These are phyloP conservation scores for Saccostrea cuccullata DNA, from an alignment of 1,140 invertebrate genomes.

Conservation along the genomic window DNA sequence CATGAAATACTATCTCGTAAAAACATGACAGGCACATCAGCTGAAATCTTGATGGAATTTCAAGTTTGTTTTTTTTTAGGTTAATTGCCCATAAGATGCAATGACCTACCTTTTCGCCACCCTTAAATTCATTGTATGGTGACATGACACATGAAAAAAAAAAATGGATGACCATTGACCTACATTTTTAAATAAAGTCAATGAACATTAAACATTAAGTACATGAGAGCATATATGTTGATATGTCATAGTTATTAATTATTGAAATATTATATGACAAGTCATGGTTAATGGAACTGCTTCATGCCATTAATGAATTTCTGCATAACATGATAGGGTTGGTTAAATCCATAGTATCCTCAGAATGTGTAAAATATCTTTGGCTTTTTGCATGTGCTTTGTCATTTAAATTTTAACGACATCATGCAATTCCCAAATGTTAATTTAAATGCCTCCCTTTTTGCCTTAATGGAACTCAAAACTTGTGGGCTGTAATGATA, in stretches of 20 bases:
- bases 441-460: conserved; percentile 16
- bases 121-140: not conserved
- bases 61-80: conserved; percentile 14
- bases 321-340: not conserved
- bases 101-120: not conserved
- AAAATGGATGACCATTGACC: not conserved
- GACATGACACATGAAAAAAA: not conserved
- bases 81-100: conserved; percentile 10
- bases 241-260: not conserved
- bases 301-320: not conserved
- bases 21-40: conserved; percentile 4
- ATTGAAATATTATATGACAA: not conserved
- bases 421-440: not conserved
- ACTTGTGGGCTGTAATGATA: not conserved
- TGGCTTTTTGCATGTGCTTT: not conserved
- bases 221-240: not conserved
- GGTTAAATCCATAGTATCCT: not conserved
- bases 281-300: not conserved
- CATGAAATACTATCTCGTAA: not conserved
- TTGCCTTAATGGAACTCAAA: conserved; percentile 22
- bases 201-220: not conserved
- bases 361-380: not conserved
- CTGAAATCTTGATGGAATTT: not conserved
- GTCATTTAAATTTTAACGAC: not conserved
- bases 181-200: not conserved